phyloP scores from a whole-genome alignment of 2,113 vertebrate species.

The Columba livia region DNA sequence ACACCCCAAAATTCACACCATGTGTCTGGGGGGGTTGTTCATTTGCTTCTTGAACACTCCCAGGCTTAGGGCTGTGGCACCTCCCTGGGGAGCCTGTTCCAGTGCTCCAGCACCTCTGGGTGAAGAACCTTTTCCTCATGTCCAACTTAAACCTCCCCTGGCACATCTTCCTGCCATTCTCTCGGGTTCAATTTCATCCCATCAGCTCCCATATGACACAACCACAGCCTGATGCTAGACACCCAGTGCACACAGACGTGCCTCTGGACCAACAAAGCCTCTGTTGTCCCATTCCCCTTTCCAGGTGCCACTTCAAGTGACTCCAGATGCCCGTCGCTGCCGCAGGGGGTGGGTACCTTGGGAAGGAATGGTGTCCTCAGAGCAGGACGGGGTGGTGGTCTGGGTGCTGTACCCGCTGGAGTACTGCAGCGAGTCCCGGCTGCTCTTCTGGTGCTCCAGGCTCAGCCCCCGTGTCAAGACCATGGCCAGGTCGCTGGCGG shows the following conservation, averaged over 20 bases:
- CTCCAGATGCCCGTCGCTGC: accelerated
- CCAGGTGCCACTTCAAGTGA: neutral
- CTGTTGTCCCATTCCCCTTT: neutral
- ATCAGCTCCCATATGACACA: accelerated
- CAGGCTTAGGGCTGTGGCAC: too few relatives aligned
- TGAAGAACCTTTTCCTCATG: too few relatives aligned
- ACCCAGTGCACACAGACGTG: too few relatives aligned
- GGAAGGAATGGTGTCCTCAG: slow-evolving; percentile 96
- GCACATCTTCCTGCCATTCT: too few relatives aligned
- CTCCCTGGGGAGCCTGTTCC: too few relatives aligned
- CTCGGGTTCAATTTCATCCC: too few relatives aligned
- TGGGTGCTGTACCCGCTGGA: slow-evolving; percentile 97
- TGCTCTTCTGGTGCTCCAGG: slow-evolving; percentile 95
- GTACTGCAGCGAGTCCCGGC: slow-evolving; percentile 93
- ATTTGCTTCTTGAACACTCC: too few relatives aligned
- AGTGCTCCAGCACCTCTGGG: too few relatives aligned
- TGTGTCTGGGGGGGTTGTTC: too few relatives aligned
- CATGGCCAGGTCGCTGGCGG: slow-evolving; percentile 94
- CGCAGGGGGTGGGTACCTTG: slow-evolving; percentile 77
- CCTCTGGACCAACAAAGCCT: neutral
- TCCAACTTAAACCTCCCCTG: too few relatives aligned
- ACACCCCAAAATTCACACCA: too few relatives aligned
- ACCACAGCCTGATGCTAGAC: accelerated
- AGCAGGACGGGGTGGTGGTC: slow-evolving; percentile 95
- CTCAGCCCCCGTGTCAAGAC: slow-evolving; percentile 93